These are phyloP conservation scores for Zosterops japonicus DNA, from an alignment of 2,113 vertebrate genomes.

Conservation along the genomic window DNA sequence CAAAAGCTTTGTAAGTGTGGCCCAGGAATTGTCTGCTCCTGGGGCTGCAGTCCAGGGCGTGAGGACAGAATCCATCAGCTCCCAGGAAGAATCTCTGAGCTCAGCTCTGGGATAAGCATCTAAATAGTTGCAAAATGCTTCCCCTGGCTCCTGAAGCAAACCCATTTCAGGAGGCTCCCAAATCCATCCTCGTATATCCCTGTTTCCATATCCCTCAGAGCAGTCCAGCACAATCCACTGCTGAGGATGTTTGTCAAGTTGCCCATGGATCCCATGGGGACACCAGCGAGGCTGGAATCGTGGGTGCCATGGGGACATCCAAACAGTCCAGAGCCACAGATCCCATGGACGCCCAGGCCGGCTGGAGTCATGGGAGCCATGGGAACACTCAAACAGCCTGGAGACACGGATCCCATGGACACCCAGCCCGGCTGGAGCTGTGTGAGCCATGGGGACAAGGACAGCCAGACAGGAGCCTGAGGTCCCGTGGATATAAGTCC, in stretches of 20 bases:
- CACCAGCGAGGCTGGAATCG: not conserved
- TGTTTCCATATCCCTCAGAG: rapidly evolving
- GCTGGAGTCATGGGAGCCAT: not conserved
- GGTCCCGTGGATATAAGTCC: rapidly evolving
- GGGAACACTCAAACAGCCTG: not conserved
- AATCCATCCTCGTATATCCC: rapidly evolving
- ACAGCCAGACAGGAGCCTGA: not conserved
- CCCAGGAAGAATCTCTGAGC: not conserved
- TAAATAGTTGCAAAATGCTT: not conserved
- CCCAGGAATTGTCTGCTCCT: not conserved
- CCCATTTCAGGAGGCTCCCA: not conserved
- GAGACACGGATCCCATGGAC: not conserved
- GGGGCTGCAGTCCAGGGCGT: not conserved
- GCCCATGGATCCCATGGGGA: not conserved
- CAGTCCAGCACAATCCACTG: not conserved
- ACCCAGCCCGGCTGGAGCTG: not conserved
- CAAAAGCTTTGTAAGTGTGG: not conserved
- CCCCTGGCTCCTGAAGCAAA: not conserved
- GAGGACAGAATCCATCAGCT: not conserved
- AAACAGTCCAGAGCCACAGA: not conserved
- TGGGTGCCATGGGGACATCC: not conserved
- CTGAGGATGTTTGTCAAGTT: not conserved
- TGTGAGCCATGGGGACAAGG: not conserved
- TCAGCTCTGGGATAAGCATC: not conserved
- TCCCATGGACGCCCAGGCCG: not conserved